These are phyloP conservation scores for Volucella inflata DNA, from an alignment of 2,888 invertebrate genomes.

Conservation along the genomic window DNA sequence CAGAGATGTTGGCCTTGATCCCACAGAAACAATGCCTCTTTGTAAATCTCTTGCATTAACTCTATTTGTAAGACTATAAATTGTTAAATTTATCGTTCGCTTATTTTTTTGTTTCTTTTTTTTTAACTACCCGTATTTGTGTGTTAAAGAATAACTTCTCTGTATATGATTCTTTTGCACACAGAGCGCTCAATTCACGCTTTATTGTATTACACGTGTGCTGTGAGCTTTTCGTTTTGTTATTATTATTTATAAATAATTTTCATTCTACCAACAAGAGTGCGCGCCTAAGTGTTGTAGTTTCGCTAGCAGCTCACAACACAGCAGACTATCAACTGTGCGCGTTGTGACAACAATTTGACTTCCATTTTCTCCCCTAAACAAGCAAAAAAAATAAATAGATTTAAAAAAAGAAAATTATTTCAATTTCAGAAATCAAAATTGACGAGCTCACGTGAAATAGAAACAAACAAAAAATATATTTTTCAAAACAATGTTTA, in stretches of 20 bases:
- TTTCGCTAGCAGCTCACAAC: conserved; percentile 27
- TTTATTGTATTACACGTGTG: background rate
- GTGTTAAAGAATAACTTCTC: conserved; percentile 18
- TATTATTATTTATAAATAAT: conserved; percentile 40
- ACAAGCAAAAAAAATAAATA: background rate
- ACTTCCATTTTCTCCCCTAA: background rate
- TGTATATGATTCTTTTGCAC: conserved; percentile 34
- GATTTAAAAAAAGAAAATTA: conserved; percentile 14
- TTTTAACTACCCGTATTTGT: background rate
- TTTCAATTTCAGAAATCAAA: conserved; percentile 41
- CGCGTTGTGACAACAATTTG: conserved; percentile 14
- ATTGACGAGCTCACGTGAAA: background rate
- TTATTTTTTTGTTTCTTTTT: no score
- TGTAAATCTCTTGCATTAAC: no score
- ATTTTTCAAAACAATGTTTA: background rate
- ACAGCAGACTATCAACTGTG: conserved; percentile 19
- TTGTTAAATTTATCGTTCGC: no score
- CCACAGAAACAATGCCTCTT: no score
- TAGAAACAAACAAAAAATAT: conserved; percentile 3
- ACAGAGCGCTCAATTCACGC: conserved; percentile 17
- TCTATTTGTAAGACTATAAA: no score
- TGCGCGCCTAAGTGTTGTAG: conserved; percentile 1
- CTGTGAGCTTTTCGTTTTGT: conserved; percentile 29
- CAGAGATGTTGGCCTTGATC: no score
- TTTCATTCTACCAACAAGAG: conserved; percentile 33